Evolutionary conservation across 2,797 vertebrate genomes (phyloP), one percentile per base, ranked within the genome.

Genomic region (Mormyrops boulengeri): DNA sequence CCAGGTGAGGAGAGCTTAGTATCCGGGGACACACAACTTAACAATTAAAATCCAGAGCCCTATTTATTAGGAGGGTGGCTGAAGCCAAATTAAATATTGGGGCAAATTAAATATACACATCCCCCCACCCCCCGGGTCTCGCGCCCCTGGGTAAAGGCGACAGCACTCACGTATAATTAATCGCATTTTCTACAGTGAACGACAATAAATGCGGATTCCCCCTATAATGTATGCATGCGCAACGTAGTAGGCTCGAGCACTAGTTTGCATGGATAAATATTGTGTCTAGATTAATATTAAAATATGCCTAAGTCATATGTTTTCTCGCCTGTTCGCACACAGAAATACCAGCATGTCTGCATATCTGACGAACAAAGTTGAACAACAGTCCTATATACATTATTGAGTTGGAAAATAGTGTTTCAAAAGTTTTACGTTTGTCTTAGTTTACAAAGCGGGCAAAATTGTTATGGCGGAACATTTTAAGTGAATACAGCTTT

Each of bases 1-100:
- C 93, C 62, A 92, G 91, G 92, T 92, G 85, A 91, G 92, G 22
- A 66, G 26, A 30, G 26, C 26, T 30, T 66, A 30, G 3, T 30
- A 66, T 66, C 11, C 12, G 62, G 62, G 9, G 62, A 9, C 9
- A 8, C 38, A 49, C 30, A 73, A 38, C 14, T 73, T 82, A 47
- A 82, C 77, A 11, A 84, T 84, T 9, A 49, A 73, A 73, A 38
- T 73, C 1, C 34, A 17, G 30, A 17, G 53, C 17, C 19, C 53
- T 19, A 55, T 38, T 73, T 73, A 34, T 17, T 38, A 12, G 30
- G 66, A 30, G 66, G 66, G 1, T 73, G 30, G 6, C 30, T 38
- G 30, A 6, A 73, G 12, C 66, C 30, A 38, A 38, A 73, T 73
- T 38, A 69, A 34, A 34, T 69, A 47, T 47, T n/a, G 38, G 9